Base-by-base conservation (phyloP, 2,113 vertebrate species). In the Synchiropus splendidus region DNA sequence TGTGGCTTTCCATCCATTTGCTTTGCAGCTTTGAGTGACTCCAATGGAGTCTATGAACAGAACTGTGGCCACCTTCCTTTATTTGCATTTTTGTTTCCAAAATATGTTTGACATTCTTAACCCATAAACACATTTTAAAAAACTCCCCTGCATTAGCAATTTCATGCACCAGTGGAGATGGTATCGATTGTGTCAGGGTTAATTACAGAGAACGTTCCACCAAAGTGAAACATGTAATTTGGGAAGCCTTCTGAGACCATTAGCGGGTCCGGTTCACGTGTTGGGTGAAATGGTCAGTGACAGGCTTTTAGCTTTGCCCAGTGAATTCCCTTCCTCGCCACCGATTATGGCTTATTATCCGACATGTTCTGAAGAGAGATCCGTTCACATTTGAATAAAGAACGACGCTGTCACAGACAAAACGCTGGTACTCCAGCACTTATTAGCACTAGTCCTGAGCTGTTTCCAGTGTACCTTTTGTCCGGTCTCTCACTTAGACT, bases 311-410 rank as follows among this genome's bases (percentile, higher is more conserved):
- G 45, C 54, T 58, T 37, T 51, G 18, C 39, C 18, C 39, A 54
- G 64, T 62, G 1, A 45, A 53, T 61, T 51, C 52, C 14, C 53
- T 39, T 39, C 40, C 61, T 38, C 44, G 21, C 54, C 61, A 37
- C 32, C 57, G 61, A 72, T 70, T 62, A 54, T 6, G 2, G 42
- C 57, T 62, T 50, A 52, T 64, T 54, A 49, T 58, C 45, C n/a
- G n/a, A 53, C 42, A 45, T 32, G 21, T 2, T 47, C 47, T 3
- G 11, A 48, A 38, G 18, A 55, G 48, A 45, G 43, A n/a, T 32
- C 9, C 45, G 36, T 12, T 27, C 16, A 39, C n/a, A 39, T 48
- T 37, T 18, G 31, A 39, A 48, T 34, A 44, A 30, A 45, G 33
- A 10, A 43, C 31, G 11, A 12, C 15, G 36, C 13, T n/a, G n/a